These are phyloP conservation scores for Atethmia centrago DNA, from an alignment of 2,888 invertebrate genomes.

Conservation along the genomic window DNA sequence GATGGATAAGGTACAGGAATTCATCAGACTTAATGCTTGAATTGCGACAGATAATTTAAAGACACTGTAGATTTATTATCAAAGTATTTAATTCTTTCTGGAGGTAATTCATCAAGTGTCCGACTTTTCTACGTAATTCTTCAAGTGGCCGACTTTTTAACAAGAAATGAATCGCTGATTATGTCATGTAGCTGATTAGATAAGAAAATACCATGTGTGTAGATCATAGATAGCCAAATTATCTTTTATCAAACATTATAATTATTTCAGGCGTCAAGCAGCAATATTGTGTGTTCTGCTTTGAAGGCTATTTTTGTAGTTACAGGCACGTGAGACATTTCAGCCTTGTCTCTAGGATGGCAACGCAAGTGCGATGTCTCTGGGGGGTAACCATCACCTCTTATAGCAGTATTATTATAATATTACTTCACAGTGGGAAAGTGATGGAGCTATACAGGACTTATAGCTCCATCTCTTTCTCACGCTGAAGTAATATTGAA, in stretches of 20 bases:
- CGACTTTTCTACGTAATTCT: constrained; percentile 13
- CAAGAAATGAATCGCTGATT: constrained; percentile 17
- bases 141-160: constrained; percentile 18
- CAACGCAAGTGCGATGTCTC: background rate
- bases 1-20: background rate
- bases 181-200: constrained; percentile 32
- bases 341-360: background rate
- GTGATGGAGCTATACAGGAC: too few species aligned
- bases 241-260: too few species aligned
- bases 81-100: constrained; percentile 7
- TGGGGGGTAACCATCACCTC: too few species aligned
- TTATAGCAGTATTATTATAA: too few species aligned
- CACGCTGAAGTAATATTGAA: too few species aligned
- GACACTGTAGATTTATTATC: background rate
- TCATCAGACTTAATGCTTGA: background rate
- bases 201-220: constrained; percentile 15
- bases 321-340: too few species aligned
- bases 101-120: constrained; percentile 13
- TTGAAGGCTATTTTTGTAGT: too few species aligned
- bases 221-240: constrained; percentile 17
- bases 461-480: too few species aligned
- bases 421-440: too few species aligned
- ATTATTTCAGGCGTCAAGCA: too few species aligned
- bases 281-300: too few species aligned
- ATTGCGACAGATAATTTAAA: background rate